Conservation (phyloP, 1,140 invertebrate genomes). For the Lasaia peninsularis region DNA sequence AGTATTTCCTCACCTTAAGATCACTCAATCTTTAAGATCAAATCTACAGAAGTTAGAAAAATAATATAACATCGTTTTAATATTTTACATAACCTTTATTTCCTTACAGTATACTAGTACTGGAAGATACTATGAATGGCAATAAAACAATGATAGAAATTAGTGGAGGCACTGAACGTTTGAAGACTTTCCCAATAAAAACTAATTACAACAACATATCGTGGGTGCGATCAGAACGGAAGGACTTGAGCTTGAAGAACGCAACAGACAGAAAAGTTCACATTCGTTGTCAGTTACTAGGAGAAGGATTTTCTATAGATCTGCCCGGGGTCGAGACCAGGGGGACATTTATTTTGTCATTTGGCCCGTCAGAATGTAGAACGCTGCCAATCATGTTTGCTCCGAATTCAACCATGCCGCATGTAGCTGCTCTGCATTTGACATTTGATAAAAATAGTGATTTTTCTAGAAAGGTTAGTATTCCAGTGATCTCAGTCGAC, state of each 20-base stretch:
- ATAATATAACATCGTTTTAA: background rate
- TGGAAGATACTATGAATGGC: conserved; percentile 47
- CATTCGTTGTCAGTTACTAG: conserved; percentile 53
- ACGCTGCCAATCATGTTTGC: conserved; percentile 48
- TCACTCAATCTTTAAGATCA: too few relatives aligned
- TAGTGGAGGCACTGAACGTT: conserved; percentile 40
- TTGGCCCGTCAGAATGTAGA: conserved; percentile 48
- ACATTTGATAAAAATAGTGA: conserved; percentile 53
- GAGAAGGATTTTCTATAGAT: conserved; percentile 57
- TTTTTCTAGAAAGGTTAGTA: conserved; percentile 50
- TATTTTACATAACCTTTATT: conserved; percentile 10
- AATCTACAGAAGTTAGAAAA: background rate
- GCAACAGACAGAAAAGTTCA: conserved; percentile 48
- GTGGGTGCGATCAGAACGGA: conserved; percentile 51
- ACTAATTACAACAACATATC: conserved; percentile 52
- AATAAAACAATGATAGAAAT: conserved; percentile 41
- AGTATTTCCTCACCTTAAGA: too few relatives aligned
- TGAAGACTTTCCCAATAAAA: conserved; percentile 59
- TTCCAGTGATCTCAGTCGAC: too few relatives aligned
- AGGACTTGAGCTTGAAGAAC: conserved; percentile 61
- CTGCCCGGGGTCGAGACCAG: conserved; percentile 41
- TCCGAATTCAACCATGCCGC: conserved; percentile 37
- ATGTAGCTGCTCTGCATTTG: conserved; percentile 44
- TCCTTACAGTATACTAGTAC: conserved; percentile 41
- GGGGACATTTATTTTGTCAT: conserved; percentile 45